Evolutionary conservation across 2,113 vertebrate genomes (phyloP).

Genomic region (Eudorcas thomsonii): DNA sequence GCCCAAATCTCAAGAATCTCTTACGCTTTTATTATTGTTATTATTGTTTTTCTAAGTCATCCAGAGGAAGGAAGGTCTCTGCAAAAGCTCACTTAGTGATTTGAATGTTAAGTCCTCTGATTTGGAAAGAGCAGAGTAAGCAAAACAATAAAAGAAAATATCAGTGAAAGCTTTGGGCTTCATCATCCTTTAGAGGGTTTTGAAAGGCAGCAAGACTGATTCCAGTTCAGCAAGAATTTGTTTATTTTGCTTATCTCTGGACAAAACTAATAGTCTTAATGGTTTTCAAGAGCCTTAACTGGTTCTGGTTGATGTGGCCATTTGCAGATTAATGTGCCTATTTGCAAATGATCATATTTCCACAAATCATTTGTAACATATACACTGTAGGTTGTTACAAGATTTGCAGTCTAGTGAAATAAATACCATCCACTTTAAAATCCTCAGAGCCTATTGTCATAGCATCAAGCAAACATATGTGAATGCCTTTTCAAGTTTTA

Average conservation of each 20-base stretch:
- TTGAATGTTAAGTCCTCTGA: conserved; percentile 20
- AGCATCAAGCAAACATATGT: conserved; percentile 13
- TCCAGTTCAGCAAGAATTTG: conserved; percentile 43
- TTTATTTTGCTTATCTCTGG: conserved; percentile 69
- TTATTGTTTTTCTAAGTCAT: not conserved
- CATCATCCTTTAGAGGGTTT: not conserved
- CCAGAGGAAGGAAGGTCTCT: not conserved
- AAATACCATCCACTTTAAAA: conserved; percentile 35
- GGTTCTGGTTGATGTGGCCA: not conserved
- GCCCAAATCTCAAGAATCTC: conserved; percentile 12
- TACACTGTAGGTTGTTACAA: conserved; percentile 44
- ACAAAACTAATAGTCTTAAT: conserved; percentile 66
- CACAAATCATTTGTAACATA: conserved; percentile 18
- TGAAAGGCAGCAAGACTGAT: conserved; percentile 10
- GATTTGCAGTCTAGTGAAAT: conserved; percentile 35
- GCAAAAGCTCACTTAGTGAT: not conserved
- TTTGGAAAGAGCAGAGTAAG: not conserved
- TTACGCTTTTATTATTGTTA: not conserved
- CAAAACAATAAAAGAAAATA: conserved; percentile 16
- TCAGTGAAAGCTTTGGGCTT: conserved; percentile 14
- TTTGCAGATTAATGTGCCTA: conserved; percentile 43
- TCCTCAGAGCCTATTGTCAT: not conserved
- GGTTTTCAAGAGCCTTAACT: conserved; percentile 33
- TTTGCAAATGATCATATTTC: conserved; percentile 62
- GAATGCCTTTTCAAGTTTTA: conserved; percentile 27